Evolutionary conservation across 2,888 invertebrate species (phyloP).

Genomic region (Netelia fuscicornis): DNA sequence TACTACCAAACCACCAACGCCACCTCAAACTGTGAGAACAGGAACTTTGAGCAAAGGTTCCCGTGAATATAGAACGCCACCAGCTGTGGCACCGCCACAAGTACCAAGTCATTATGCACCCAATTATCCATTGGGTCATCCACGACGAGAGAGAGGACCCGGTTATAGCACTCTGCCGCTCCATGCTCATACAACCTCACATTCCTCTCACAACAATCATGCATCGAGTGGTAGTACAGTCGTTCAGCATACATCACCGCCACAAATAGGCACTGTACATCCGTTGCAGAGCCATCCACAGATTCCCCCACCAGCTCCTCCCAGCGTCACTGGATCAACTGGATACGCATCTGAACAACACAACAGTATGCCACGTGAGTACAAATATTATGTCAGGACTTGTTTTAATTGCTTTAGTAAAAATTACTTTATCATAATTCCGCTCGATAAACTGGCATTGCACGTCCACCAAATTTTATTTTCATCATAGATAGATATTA

Average conservation of each 20-base stretch:
- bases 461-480: neutral
- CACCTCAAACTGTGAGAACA: slow-evolving; percentile 92
- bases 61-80: slow-evolving; percentile 97
- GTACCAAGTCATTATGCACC: slow-evolving; percentile 99
- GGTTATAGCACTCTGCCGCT: slow-evolving; percentile 95
- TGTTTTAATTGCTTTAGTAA: no score
- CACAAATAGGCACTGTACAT: slow-evolving; percentile 94
- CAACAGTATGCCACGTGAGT: slow-evolving; percentile 94
- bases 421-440: no score
- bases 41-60: slow-evolving; percentile 90
- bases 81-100: slow-evolving; percentile 97
- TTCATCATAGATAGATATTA: neutral
- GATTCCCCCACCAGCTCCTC: slow-evolving; percentile 88
- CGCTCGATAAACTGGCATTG: no score
- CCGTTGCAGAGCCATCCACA: slow-evolving; percentile 90
- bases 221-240: slow-evolving; percentile 78
- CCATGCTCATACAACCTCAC: slow-evolving; percentile 80
- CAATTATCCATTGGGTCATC: slow-evolving; percentile 95
- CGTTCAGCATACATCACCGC: slow-evolving; percentile 86
- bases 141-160: slow-evolving; percentile 90
- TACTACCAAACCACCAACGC: slow-evolving; percentile 97
- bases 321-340: slow-evolving; percentile 85
- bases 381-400: neutral
- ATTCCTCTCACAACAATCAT: slow-evolving; percentile 77
- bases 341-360: slow-evolving; percentile 86